These are phyloP conservation scores for Lamprotornis superbus DNA, from an alignment of 2,113 vertebrate genomes.

Conservation along the genomic window DNA sequence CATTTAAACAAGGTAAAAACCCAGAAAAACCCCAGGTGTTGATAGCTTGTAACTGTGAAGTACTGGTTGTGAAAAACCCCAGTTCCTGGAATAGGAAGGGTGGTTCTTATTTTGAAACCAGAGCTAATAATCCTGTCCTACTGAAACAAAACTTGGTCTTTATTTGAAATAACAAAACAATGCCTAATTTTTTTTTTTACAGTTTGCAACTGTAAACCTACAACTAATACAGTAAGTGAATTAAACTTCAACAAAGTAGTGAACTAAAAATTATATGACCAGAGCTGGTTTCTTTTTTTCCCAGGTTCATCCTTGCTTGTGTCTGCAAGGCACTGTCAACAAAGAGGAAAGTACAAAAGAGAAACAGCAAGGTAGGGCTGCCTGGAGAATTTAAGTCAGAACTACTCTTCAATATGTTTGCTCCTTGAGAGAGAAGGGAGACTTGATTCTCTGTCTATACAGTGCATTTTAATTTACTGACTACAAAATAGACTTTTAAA, in stretches of 20 bases:
- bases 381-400: not conserved
- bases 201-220: not conserved
- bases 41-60: not conserved
- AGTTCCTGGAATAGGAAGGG: not conserved
- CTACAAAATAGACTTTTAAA: not conserved
- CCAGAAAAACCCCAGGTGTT: not conserved
- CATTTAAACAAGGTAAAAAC: not conserved
- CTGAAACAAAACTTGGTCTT: not conserved
- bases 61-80: not conserved
- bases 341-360: not conserved
- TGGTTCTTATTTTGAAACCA: not conserved
- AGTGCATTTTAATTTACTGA: not conserved
- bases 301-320: slow-evolving; percentile 74
- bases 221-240: not conserved
- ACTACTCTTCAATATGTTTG: not conserved
- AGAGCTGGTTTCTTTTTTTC: not conserved
- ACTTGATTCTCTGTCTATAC: not conserved
- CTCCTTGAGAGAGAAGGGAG: not conserved
- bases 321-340: slow-evolving; percentile 66
- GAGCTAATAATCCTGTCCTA: not conserved
- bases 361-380: slow-evolving; percentile 56
- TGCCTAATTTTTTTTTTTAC: not conserved
- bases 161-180: not conserved
- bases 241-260: not conserved
- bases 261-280: not conserved